Evolutionary conservation across 2,113 vertebrate genomes (phyloP), one percentile per base, ranked within the genome.

Genomic region (Formicarius rufipectus): DNA sequence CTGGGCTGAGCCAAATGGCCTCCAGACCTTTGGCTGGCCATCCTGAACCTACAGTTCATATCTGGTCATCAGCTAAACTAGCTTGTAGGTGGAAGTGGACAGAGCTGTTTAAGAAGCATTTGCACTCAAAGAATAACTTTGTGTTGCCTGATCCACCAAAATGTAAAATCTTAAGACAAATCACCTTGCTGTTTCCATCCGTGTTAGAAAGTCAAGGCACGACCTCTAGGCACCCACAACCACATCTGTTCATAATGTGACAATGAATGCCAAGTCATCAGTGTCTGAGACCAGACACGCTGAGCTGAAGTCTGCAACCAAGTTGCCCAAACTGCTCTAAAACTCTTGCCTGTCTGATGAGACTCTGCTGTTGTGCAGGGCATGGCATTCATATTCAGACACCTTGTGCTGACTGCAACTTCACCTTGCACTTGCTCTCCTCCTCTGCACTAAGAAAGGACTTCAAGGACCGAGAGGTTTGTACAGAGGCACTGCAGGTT

Each of bases 21-120:
- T 63, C 19, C 8, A 12, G 47, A 24, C 44, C 2, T 0, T 19
- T 56, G 39, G 13, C 35, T 82, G 74, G 23, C 24, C 25, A 5
- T 33, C 25, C 16, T 23, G 53, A 37, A 53, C 55, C 39, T 7
- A 3, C 2, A 24, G 33, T 27, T 45, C 0, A 0, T 62, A 14
- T 31, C 28, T 66, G 31, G 20, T 42, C 33, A 11, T 27, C 78
- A 82, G 8, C 6, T 76, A 42, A 85, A 63, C 14, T 44, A 35
- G 16, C 24, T 28, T 68, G 9, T 47, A 76, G 14, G 24, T 68
- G 12, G 30, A 62, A 68, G 35, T 6, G 8, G 35, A 14, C 15
- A 67, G n/a, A 72, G 23, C 35, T 83, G 47, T 69, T 66, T 60
- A 75, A 64, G 58, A 73, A 44, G 14, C 2, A 1, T 53, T 90